phyloP scores from a whole-genome alignment of 2,888 invertebrate species.

The Pegoplata infirma region DNA sequence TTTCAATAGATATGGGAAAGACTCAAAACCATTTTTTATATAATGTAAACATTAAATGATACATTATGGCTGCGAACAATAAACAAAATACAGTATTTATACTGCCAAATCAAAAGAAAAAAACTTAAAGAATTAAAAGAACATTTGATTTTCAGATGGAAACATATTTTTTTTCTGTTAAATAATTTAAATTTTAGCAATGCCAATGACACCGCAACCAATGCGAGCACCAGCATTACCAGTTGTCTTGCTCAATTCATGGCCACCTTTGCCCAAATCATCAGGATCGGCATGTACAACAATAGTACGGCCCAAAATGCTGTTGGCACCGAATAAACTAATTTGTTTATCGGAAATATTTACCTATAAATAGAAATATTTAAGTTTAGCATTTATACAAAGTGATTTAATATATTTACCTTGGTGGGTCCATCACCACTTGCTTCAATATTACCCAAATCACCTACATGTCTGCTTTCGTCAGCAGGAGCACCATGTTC shows the following conservation, averaged over 20 bases:
- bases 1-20: neutral
- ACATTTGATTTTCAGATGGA: too few species aligned
- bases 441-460: slow-evolving; percentile 91
- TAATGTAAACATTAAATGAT: neutral
- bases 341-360: slow-evolving; percentile 82
- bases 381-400: neutral
- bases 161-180: too few species aligned
- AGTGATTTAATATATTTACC: slow-evolving; percentile 68
- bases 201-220: slow-evolving; percentile 78
- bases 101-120: slow-evolving; percentile 10
- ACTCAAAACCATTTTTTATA: neutral
- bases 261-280: slow-evolving; percentile 95
- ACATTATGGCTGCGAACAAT: neutral
- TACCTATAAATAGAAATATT: slow-evolving; percentile 73
- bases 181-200: slow-evolving; percentile 72
- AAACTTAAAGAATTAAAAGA: too few species aligned
- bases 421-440: slow-evolving; percentile 82
- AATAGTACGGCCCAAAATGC: slow-evolving; percentile 90
- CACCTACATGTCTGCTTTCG: slow-evolving; percentile 89
- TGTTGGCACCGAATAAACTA: slow-evolving; percentile 84
- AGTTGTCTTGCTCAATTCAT: slow-evolving; percentile 94
- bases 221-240: slow-evolving; percentile 92
- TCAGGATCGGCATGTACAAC: slow-evolving; percentile 96
- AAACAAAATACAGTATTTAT: neutral
- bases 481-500: slow-evolving; percentile 91